Percentiles rank a stretch among this genome's conserved stretches.
These are phyloP conservation scores for Brachylomia viminalis DNA, from an alignment of 2,888 invertebrate genomes.

Conservation along the genomic window DNA sequence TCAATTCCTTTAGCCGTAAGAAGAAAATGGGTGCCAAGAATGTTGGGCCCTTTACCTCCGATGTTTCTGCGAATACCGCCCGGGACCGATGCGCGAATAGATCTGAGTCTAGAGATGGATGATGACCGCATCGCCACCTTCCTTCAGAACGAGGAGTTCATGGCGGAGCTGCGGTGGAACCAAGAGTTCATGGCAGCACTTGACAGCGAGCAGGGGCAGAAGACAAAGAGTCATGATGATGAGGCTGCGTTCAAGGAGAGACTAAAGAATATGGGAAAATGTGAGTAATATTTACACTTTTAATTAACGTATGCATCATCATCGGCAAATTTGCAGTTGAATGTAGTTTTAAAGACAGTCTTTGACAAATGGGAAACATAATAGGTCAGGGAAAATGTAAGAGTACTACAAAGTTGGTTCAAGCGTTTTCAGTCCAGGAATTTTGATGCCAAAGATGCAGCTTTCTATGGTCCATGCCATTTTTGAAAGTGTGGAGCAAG, in stretches of 20 bases:
- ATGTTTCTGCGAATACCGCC: slow-evolving; percentile 93
- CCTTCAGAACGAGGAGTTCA: slow-evolving; percentile 97
- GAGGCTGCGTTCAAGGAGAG: slow-evolving; percentile 95
- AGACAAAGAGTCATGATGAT: slow-evolving; percentile 89
- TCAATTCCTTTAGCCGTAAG: slow-evolving; percentile 85
- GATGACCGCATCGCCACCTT: slow-evolving; percentile 96
- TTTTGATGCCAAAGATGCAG: too few relatives aligned
- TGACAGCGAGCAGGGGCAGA: slow-evolving; percentile 93
- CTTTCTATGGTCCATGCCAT: too few relatives aligned
- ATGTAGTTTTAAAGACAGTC: background rate
- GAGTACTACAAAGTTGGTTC: too few relatives aligned
- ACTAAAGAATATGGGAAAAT: slow-evolving; percentile 95
- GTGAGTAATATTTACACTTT: slow-evolving; percentile 80
- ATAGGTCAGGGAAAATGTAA: too few relatives aligned
- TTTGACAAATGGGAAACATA: background rate
- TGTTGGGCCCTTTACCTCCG: slow-evolving; percentile 94
- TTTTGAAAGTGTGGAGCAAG: too few relatives aligned
- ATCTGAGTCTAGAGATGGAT: slow-evolving; percentile 92
- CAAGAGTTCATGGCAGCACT: slow-evolving; percentile 96
- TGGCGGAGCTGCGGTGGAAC: slow-evolving; percentile 96
- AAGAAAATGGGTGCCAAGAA: slow-evolving; percentile 94
- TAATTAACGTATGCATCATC: background rate
- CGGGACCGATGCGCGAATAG: slow-evolving; percentile 86
- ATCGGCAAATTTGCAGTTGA: background rate
- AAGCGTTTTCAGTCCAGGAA: too few relatives aligned